Conservation (phyloP, 1,140 invertebrate genomes). For the Plutomurus gul region DNA sequence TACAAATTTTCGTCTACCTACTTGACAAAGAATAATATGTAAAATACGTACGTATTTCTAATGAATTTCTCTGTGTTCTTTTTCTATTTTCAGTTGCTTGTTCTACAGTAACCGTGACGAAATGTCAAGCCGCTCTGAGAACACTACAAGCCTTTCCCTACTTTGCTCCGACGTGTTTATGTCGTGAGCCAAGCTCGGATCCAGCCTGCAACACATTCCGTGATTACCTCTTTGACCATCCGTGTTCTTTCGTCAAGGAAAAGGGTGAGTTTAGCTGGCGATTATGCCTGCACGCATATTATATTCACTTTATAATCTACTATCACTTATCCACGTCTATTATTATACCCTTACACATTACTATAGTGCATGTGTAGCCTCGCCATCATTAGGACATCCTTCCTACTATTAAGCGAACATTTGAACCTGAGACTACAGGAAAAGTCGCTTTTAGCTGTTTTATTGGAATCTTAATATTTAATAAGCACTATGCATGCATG, state of each 20-base stretch:
- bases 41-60: no score
- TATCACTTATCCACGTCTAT: not conserved
- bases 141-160: slow-evolving; percentile 87
- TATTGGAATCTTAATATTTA: not conserved
- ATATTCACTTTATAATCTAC: not conserved
- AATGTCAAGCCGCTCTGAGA: slow-evolving; percentile 83
- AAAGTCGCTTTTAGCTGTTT: not conserved
- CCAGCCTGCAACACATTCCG: slow-evolving; percentile 88
- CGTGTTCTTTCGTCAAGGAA: slow-evolving; percentile 82
- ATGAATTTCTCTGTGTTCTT: no score
- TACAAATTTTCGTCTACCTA: no score
- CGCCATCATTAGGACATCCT: no score
- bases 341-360: no score
- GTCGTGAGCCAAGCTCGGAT: slow-evolving; percentile 78
- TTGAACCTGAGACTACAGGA: no score
- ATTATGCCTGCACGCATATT: not conserved
- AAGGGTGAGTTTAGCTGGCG: slow-evolving; percentile 68
- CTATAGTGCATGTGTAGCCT: no score
- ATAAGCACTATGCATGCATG: not conserved
- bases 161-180: slow-evolving; percentile 89
- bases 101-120: slow-evolving; percentile 86
- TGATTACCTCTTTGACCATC: slow-evolving; percentile 89
- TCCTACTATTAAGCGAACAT: no score
- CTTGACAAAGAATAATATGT: no score
- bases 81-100: slow-evolving; percentile 79